A percentile compares a stretch with the other conserved stretches of the same genome.
These are phyloP conservation scores for Gonioctena quinquepunctata DNA, from an alignment of 1,140 invertebrate genomes.

Conservation along the genomic window DNA sequence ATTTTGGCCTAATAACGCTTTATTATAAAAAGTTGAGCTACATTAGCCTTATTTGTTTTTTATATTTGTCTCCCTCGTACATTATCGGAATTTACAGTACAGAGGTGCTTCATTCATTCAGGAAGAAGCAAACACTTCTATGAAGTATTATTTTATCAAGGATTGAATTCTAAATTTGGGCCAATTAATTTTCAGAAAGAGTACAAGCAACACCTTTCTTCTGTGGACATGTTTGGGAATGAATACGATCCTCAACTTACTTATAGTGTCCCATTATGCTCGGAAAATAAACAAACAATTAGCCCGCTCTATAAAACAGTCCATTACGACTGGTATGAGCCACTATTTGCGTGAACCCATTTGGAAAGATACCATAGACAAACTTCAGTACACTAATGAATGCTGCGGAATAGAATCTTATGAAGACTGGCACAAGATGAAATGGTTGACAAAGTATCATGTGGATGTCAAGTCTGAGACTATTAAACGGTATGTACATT, in stretches of 20 bases:
- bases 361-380: constrained; percentile 54
- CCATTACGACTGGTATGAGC: constrained; percentile 49
- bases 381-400: constrained; percentile 49
- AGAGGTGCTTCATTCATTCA: no score
- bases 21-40: no score
- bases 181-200: constrained; percentile 46
- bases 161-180: no score
- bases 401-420: constrained; percentile 52
- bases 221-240: constrained; percentile 44
- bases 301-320: constrained; percentile 46
- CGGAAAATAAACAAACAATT: constrained; percentile 49
- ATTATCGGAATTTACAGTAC: no score
- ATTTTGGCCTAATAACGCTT: no score
- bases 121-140: no score
- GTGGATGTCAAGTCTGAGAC: constrained; percentile 42
- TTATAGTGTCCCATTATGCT: constrained; percentile 42
- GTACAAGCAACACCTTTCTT: constrained; percentile 44
- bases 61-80: no score
- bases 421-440: constrained; percentile 52
- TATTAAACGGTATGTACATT: constrained; percentile 47
- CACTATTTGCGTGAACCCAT: constrained; percentile 48
- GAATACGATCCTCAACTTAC: constrained; percentile 41
- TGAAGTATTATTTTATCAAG: no score
- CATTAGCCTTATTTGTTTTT: no score
- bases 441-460: constrained; percentile 51